Evolutionary conservation across 2,797 vertebrate species (phyloP), one percentile per base, ranked within the genome.

Genomic region (Enteromius mattozi): DNA sequence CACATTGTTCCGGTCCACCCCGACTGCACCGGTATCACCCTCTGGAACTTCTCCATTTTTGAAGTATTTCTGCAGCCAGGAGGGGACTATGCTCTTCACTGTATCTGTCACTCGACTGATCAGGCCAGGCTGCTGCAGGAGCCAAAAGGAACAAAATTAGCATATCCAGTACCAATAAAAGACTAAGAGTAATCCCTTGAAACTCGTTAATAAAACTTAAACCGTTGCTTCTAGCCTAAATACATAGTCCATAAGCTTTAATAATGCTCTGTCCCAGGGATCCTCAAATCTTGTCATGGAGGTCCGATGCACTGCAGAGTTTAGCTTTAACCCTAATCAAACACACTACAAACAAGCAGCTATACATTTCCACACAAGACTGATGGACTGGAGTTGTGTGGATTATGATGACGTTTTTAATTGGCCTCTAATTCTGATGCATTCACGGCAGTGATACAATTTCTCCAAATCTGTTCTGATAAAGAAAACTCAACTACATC

Each of bases 21-120:
- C 92, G 83, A 86, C 92, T 92, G 92, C 3, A 80, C 77, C 16
- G 4, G 82, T 90, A 56, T 21, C 91, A 85, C 85, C 93, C 81
- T 92, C 92, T 24, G 89, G 85, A 84, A 85, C 87, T 61, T 94
- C 94, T 82, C 93, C 95, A 90, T 97, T 93, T 89, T 93, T 97
- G 91, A 99, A 99, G 89, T 99, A 99, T 88, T 95, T 98, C 89
- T 98, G 97, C 69, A 99, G 91, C 98, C 98, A 99, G 66, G 94
- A 96, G 54, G 98, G 98, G 84, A 99, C 98, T 85, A 99, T 99
- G 90, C 95, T 99, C 93, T 98, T 99, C 87, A 99, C 96, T 2
- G 97, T 99, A 92, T 99, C 97, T 0, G 98, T 98, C 91, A 99
- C 96, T 91, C 97, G 95, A 91, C 96, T 97, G 91, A 99, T 97